Conservation (phyloP, 1,140 invertebrate species). For the Semibalanus balanoides region DNA sequence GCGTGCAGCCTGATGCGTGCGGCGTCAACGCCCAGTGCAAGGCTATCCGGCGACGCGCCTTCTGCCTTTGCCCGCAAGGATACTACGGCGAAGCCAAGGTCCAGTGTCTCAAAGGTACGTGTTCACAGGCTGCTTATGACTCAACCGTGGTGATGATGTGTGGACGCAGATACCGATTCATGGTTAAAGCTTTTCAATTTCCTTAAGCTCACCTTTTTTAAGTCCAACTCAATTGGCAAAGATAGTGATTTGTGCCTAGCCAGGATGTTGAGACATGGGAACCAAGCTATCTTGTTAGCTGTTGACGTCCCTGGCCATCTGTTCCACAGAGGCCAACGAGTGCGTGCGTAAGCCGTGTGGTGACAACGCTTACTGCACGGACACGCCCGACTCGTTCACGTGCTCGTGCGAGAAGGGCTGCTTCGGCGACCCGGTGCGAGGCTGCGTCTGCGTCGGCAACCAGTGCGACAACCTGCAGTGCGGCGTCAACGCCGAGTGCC, state of each 20-base stretch:
- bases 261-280: no score
- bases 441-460: slow-evolving; percentile 53
- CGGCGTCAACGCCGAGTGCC: slow-evolving; percentile 66
- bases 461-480: slow-evolving; percentile 55
- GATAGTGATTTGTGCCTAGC: no score
- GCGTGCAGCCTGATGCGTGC: slow-evolving; percentile 56
- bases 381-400: slow-evolving; percentile 47
- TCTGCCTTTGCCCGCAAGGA: slow-evolving; percentile 70
- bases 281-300: no score
- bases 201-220: no score
- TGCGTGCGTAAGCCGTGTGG: slow-evolving; percentile 59
- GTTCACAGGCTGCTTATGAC: no score
- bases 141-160: no score
- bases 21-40: slow-evolving; percentile 72
- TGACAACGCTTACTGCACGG: slow-evolving; percentile 61
- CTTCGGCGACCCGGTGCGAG: slow-evolving; percentile 59
- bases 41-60: slow-evolving; percentile 53
- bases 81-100: slow-evolving; percentile 65
- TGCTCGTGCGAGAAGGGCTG: slow-evolving; percentile 65
- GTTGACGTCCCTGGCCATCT: no score
- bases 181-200: no score
- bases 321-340: slow-evolving; percentile 41
- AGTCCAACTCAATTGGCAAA: no score
- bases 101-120: slow-evolving; percentile 49
- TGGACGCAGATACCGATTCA: no score